Evolutionary conservation across 2,797 vertebrate species (phyloP).

Genomic region (Liparis tanakae): DNA sequence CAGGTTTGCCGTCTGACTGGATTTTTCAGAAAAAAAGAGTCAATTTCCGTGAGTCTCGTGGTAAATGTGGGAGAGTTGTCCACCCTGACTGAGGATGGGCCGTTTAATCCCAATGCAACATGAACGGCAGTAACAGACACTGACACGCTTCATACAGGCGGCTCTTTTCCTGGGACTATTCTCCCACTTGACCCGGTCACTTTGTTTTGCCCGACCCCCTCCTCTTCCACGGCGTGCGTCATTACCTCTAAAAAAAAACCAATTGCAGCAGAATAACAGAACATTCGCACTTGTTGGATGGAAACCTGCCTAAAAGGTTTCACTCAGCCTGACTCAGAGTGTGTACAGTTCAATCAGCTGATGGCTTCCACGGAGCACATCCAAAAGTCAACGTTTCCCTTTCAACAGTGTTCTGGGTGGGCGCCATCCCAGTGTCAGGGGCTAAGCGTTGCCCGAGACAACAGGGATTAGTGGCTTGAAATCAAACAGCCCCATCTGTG

Average conservation of each 20-base stretch:
- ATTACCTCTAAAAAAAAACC: not conserved
- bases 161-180: conserved; percentile 11
- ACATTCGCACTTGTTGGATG: not conserved
- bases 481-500: conserved; percentile 44
- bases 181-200: not conserved
- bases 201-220: not conserved
- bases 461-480: conserved; percentile 53
- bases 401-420: conserved; percentile 7
- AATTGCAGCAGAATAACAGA: not conserved
- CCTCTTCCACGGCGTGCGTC: conserved; percentile 8
- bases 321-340: not conserved
- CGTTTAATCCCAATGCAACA: not conserved
- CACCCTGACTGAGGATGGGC: too few species aligned
- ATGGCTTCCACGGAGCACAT: conserved; percentile 25
- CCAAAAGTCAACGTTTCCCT: conserved; percentile 33
- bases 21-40: too few species aligned
- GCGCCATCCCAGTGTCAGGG: conserved; percentile 34
- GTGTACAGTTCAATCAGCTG: conserved; percentile 25
- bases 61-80: too few species aligned
- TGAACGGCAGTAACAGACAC: not conserved
- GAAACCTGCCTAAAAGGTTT: conserved; percentile 4
- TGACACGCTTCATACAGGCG: not conserved
- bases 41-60: too few species aligned
- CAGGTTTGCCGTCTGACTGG: not conserved
- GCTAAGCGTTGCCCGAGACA: conserved; percentile 35